Conservation (phyloP, 2,797 vertebrate species). For the Hippopotamyrus pictus region DNA sequence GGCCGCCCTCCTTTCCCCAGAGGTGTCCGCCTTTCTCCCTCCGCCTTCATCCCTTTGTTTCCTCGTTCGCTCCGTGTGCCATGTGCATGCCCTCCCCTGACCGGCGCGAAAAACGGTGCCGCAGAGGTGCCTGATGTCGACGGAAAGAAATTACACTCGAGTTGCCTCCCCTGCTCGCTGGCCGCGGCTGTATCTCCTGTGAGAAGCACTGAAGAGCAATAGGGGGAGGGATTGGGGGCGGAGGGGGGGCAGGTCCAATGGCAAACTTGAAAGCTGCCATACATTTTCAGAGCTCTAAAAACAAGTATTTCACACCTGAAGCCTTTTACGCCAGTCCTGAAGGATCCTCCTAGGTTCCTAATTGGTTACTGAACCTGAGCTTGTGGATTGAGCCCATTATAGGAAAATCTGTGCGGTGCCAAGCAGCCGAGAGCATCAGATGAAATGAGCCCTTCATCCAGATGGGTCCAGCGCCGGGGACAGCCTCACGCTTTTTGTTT, state of each 20-base stretch:
- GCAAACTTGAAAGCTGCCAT: constrained; percentile 93
- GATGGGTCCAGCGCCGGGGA: constrained; percentile 73
- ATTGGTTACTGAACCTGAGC: constrained; percentile 97
- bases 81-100: constrained; percentile 74
- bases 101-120: constrained; percentile 71
- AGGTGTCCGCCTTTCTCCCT: not conserved
- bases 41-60: not conserved
- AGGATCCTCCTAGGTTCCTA: constrained; percentile 98
- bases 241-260: constrained; percentile 59
- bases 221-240: not conserved
- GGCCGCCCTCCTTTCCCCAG: not conserved
- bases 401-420: constrained; percentile 69
- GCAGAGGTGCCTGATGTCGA: constrained; percentile 86
- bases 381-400: constrained; percentile 92
- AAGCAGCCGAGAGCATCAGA: constrained; percentile 85
- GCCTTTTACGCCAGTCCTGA: constrained; percentile 87
- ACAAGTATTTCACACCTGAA: constrained; percentile 99
- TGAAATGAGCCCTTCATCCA: constrained; percentile 87
- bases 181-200: constrained; percentile 63
- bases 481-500: constrained; percentile 76
- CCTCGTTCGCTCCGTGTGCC: constrained; percentile 63
- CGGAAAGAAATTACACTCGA: constrained; percentile 95
- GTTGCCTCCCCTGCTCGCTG: constrained; percentile 82
- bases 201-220: constrained; percentile 55
- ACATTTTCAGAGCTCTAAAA: constrained; percentile 98